Base-by-base conservation (phyloP, 2,113 vertebrate species). In the Pterocles gutturalis region DNA sequence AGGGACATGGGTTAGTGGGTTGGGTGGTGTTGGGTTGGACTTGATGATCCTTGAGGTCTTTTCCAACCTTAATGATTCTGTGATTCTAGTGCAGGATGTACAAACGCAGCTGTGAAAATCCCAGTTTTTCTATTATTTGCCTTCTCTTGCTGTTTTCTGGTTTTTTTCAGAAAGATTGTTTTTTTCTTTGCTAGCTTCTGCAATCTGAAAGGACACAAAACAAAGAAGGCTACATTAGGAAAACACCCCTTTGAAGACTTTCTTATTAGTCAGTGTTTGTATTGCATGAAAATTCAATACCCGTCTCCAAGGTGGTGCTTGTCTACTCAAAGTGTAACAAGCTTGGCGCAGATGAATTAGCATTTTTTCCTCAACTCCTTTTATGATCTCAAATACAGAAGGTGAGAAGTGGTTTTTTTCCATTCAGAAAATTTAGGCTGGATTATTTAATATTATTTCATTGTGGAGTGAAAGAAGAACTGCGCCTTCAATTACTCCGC, bases 231-330 rank as follows among this genome's bases (percentile, higher is more conserved):
- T 53, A 3, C 3, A 0, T n/a, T 61, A 71, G 70, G 79, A 61
- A 87, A 77, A 80, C 66, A 67, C 11, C 45, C 48, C 24, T 60
- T 78, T 28, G 16, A 85, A 95, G 57, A 34, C 43, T 72, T 89
- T 87, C n/a, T 91, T 87, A 17, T 82, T 96, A 92, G 71, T 79
- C 70, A 51, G 29, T 85, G 73, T 93, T 96, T 89, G 73, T 76
- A 36, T 46, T 78, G 61, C 80, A n/a, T 82, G 73, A 93, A 84
- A 79, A 85, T 84, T 49, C 91, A 67, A 92, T 86, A 38, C 25
- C 45, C 0, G 2, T 79, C 65, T 96, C 83, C 48, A 38, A 55
- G 89, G 89, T 89, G 61, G 48, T 91, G 65, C 60, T 89, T 79
- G 77, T 75, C 72, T 94, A 1, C 46, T 79, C n/a, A 7, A 34